Evolutionary conservation across 2,797 vertebrate species (phyloP).

Genomic region (Sebastes miniatus): DNA sequence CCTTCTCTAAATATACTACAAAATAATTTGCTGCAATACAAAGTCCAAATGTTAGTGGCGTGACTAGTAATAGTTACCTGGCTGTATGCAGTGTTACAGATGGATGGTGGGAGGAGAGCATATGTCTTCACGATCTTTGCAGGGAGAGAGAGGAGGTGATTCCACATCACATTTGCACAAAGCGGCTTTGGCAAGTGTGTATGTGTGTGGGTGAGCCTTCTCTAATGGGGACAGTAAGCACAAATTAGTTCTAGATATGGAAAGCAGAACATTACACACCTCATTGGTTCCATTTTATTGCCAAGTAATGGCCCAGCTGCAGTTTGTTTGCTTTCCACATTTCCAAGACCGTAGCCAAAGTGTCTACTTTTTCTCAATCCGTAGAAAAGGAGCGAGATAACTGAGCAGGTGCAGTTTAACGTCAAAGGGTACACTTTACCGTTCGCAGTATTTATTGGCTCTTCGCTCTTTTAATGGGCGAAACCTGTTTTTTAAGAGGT

Average conservation of each 20-base stretch:
- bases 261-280: conserved; percentile 67
- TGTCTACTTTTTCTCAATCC: conserved; percentile 37
- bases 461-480: neutral
- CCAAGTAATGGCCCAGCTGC: conserved; percentile 63
- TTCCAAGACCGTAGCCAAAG: conserved; percentile 63
- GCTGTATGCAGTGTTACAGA: conserved; percentile 2
- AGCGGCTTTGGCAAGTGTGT: neutral
- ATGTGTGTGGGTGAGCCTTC: neutral
- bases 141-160: neutral
- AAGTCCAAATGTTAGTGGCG: neutral
- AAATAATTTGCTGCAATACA: neutral
- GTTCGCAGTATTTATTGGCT: conserved; percentile 16
- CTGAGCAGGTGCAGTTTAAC: conserved; percentile 43
- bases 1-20: neutral
- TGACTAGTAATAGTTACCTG: neutral
- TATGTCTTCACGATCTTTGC: conserved; percentile 13
- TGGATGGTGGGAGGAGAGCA: neutral
- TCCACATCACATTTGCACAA: conserved; percentile 8
- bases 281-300: conserved; percentile 80
- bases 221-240: conserved; percentile 57
- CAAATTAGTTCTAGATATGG: conserved; percentile 71
- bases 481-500: neutral
- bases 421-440: conserved; percentile 36
- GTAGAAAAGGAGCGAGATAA: conserved; percentile 24
- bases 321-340: conserved; percentile 75